Base-by-base conservation (phyloP, 2,888 invertebrate species). In the Hyalella azteca region DNA sequence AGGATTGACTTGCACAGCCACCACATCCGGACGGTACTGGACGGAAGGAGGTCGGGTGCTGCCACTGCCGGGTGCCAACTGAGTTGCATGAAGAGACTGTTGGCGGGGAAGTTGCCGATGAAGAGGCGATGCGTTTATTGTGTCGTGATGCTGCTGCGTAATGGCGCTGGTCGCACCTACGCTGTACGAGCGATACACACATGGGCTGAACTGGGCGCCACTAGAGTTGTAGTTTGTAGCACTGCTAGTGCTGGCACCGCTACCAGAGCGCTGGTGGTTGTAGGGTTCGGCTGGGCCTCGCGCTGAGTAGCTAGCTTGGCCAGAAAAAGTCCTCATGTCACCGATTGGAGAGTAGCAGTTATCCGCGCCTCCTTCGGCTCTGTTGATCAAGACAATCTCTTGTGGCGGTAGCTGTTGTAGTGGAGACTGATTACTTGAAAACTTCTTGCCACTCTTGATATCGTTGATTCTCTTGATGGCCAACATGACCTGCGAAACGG, bases 401-500 rank as follows among this genome's bases (percentile, higher is more conserved):
- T 75, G 75, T 19, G 40, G 32, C 19, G 66, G 36, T 3, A 36
- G 54, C 2, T 49, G 54, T n/a, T 4, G 32, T 19, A 32, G 45
- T 11, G 54, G 73, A 19, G 79, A 48, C n/a, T 36, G 41, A 50
- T 78, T 60, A 0, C 80, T 81, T 19, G 87, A 87, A 79, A 88
- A 87, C 78, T 88, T 86, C 88, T 95, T 96, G 75, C 96, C 96
- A 77, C 94, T 93, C 86, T 94, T 92, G 82, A 96, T 94, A 88
- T 97, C 95, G 89, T 97, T 97, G 78, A 98, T 93, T 88, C 97
- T 92, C 89, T 98, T 98, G 86, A 98, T 96, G 83, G 98, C 98
- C 87, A 99, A 90, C 87, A 97, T 92, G 86, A 99, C 94, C 90
- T 98, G 49, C 83, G 84, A 75, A 40, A 4, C n/a, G n/a, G n/a